Percentiles rank a stretch among this genome's conserved stretches.
Evolutionary conservation across 1,140 invertebrate species (phyloP).

Genomic region (Popillia japonica): DNA sequence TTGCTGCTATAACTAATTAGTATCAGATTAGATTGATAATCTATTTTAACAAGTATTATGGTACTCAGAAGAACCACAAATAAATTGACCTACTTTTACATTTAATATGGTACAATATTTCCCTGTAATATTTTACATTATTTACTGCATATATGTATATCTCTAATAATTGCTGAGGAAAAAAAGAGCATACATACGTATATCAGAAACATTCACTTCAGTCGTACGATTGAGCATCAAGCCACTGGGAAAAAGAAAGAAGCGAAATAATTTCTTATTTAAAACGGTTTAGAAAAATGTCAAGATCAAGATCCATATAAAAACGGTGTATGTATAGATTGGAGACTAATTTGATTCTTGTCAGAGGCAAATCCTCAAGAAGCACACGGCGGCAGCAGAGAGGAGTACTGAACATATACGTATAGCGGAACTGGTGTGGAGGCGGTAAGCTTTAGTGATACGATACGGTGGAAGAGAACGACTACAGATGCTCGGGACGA

Average conservation of each 20-base stretch:
- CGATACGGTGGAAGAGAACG: background rate
- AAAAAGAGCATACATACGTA: no score
- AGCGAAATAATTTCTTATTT: slow-evolving; percentile 35
- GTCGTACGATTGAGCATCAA: background rate
- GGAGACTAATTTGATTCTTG: slow-evolving; percentile 38
- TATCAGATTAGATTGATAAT: no score
- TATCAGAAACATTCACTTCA: no score
- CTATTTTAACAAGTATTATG: no score
- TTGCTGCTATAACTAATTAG: no score
- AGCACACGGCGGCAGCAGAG: slow-evolving; percentile 18
- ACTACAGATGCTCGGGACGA: slow-evolving; percentile 27
- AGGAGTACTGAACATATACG: slow-evolving; percentile 1
- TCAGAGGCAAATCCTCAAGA: slow-evolving; percentile 36
- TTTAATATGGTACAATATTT: no score
- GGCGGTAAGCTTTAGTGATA: slow-evolving; percentile 24
- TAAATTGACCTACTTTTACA: no score
- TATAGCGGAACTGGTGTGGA: background rate
- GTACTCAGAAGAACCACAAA: no score
- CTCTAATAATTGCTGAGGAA: no score
- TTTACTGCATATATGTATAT: no score
- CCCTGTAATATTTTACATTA: no score
- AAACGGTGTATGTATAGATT: slow-evolving; percentile 27
- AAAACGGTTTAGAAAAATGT: slow-evolving; percentile 38
- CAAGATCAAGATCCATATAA: slow-evolving; percentile 28
- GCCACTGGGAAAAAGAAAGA: background rate